Base-by-base conservation (phyloP, 1,140 invertebrate genomes). In the Uloborus diversus region DNA sequence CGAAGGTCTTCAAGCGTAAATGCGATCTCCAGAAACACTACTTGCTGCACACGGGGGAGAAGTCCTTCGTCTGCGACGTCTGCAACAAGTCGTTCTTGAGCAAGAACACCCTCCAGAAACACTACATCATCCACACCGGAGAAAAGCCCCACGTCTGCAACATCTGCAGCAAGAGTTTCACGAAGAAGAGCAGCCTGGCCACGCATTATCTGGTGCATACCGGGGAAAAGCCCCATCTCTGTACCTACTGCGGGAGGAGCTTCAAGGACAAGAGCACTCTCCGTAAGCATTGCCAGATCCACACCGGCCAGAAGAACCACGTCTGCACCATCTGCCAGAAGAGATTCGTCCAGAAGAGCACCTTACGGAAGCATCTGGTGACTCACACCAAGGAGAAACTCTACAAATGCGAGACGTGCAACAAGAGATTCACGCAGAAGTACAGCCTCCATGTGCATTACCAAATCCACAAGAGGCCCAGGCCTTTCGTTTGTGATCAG, bases 261-360 rank as follows among this genome's bases (percentile, higher is more conserved):
- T 91, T 90, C 79, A 88, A 88, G 2, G 88, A 88, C 2, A 88
- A 88, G 49, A 85, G 87, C 9, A 88, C 89, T 78, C 84, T 91
- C 9, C 86, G 88, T 4, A 89, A 90, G 75, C 88, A 89, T 17
- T 86, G 92, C 81, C 87, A 93, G 1, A 91, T 89, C 84, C 91
- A 92, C 69, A 90, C 88, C 0, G 89, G 90, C 9, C 47, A 62
- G 51, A 80, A 80, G 30, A 71, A 71, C 37, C 65, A 80, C 49
- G 69, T 66, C 17, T 80, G 79, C 56, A 20, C 64, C 4, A 73
- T 66, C 17, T 80, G 79, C 14, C 25, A 62, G 4, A 65, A 73
- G 25, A 53, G 56, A 23, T 80, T 75, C 33, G 65, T 71, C 14
- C 68, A 75, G n/a, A 75, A 75, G 25, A 73, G 68, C 27, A 75